Base-by-base conservation (phyloP, 1,140 invertebrate genomes). In the Neodiprion virginianus region DNA sequence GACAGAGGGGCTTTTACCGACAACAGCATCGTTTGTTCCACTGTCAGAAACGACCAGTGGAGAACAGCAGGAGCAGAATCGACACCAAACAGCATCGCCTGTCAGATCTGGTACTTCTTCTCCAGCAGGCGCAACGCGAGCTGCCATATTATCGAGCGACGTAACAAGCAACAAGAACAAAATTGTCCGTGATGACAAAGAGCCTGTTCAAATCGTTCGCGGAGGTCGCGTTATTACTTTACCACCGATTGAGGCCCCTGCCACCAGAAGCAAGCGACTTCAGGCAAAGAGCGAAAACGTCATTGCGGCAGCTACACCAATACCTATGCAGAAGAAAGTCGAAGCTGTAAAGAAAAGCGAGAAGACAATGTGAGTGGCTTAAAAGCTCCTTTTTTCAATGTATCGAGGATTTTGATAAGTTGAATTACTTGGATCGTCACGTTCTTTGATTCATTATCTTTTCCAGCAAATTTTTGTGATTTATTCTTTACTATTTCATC, bases 201-300 rank as follows among this genome's bases (percentile, higher is more conserved):
- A 92, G 78, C 90, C 91, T 0, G 91, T 92, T 75, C 93, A 95
- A 87, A 93, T 94, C 80, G 89, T 94, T 8, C 89, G 92, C 8
- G 93, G 94, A 82, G 93, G 93, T 8, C 88, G 93, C 65, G 88
- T 95, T 21, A 93, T 95, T 71, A 93, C 92, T 8, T 84, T 95
- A 74, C 94, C 94, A 17, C 94, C 94, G 1, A 94, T 95, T 66
- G 94, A 95, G 88, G 92, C 94, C 47, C 94, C 93, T n/a, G 92
- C 93, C 10, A 94, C 93, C 1, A 84, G 93, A 71, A 91, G 90
- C 77, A 90, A 88, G 78, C 74, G 85, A 65, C 83, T 88, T 8
- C 88, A 89, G 73, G 78, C 82, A 0, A 89, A 86, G 75, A 76
- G 76, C 48, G 85, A 84, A 47, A 28, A 75, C n/a, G 40, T 67